Conservation (phyloP, 37 sponge, comb jelly and placozoan genomes). For the Cladorhizidae sp. region DNA sequence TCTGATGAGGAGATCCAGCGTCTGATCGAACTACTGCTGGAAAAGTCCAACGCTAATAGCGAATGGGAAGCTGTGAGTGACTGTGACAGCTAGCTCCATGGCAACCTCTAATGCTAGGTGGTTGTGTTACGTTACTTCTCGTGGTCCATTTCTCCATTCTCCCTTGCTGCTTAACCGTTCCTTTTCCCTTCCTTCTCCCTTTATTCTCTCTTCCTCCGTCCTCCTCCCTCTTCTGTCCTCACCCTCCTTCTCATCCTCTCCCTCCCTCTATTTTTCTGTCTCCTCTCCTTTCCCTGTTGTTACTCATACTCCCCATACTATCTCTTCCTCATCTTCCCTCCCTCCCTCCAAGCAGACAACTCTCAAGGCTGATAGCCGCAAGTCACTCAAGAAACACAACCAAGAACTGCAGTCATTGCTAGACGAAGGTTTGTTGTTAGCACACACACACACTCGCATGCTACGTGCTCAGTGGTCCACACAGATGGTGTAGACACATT, state of each 20-base stretch:
- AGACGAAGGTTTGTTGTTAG: constrained; percentile 44
- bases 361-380: constrained; percentile 37
- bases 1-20: constrained; percentile 54
- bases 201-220: not conserved
- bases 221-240: not conserved
- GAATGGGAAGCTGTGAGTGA: constrained; percentile 56
- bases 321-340: not conserved
- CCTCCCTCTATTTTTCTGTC: too few species aligned
- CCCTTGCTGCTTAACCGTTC: too few species aligned
- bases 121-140: too few species aligned
- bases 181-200: not conserved
- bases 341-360: constrained; percentile 5
- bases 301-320: not conserved
- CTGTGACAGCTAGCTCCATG: too few species aligned
- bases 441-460: not conserved
- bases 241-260: not conserved
- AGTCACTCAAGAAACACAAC: constrained; percentile 50
- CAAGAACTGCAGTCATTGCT: constrained; percentile 34
- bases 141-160: too few species aligned
- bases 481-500: too few species aligned
- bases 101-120: too few species aligned
- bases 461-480: too few species aligned
- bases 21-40: constrained; percentile 45
- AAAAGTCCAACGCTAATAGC: constrained; percentile 41
- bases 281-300: not conserved